These are phyloP conservation scores for Aphyosemion australe DNA, from an alignment of 2,113 vertebrate species.

Conservation along the genomic window DNA sequence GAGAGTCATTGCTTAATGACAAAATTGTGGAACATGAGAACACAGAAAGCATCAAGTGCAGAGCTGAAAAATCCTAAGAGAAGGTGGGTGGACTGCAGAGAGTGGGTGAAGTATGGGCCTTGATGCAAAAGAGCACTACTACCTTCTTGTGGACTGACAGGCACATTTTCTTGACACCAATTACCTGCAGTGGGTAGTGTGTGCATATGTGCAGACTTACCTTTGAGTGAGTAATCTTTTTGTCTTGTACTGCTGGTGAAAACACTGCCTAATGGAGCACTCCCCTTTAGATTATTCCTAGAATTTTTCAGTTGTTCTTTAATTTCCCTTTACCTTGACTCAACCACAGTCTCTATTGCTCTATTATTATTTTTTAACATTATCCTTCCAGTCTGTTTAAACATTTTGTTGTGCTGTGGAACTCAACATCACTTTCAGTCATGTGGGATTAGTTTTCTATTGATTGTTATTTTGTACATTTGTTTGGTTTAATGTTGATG, in stretches of 20 bases:
- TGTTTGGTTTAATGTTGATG: background rate
- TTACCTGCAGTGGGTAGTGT: slow-evolving; percentile 46
- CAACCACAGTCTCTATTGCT: background rate
- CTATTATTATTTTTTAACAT: background rate
- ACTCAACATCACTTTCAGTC: background rate
- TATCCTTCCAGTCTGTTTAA: background rate
- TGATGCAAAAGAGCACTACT: slow-evolving; percentile 28
- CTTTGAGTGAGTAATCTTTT: slow-evolving; percentile 21
- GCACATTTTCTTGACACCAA: slow-evolving; percentile 51
- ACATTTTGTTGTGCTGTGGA: background rate
- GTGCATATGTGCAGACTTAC: slow-evolving; percentile 20
- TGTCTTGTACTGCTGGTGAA: slow-evolving; percentile 17
- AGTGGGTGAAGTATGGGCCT: slow-evolving; percentile 8
- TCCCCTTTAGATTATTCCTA: slow-evolving; percentile 1
- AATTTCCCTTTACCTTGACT: background rate
- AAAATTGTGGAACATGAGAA: slow-evolving; percentile 5
- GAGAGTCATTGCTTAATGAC: slow-evolving; percentile 8
- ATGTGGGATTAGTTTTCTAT: background rate
- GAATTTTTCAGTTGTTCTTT: background rate
- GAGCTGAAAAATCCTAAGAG: slow-evolving; percentile 9
- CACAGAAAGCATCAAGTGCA: slow-evolving; percentile 14
- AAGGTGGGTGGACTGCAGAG: slow-evolving; percentile 21
- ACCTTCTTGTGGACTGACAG: slow-evolving; percentile 39
- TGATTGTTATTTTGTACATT: background rate
- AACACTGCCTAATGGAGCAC: slow-evolving; percentile 24